Percentiles rank a stretch among this genome's conserved stretches.
Conservation (phyloP, 2,113 vertebrate species). For the Formicarius rufipectus region DNA sequence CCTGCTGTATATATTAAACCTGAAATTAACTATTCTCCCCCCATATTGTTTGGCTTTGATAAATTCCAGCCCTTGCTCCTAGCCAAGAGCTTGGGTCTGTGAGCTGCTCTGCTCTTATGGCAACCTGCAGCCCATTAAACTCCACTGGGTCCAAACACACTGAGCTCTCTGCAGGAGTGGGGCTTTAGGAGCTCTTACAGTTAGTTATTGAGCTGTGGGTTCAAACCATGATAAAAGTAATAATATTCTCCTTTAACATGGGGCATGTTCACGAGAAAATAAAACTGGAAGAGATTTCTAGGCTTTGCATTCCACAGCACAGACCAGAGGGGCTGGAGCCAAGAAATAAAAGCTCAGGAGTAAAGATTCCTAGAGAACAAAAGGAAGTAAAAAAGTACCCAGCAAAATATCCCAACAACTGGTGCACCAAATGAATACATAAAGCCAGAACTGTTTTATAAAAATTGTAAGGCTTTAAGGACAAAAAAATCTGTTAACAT, state of each 20-base stretch:
- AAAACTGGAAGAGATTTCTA: background rate
- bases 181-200: background rate
- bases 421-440: background rate
- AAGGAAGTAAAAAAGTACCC: background rate
- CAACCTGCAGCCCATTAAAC: background rate
- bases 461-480: constrained; percentile 46
- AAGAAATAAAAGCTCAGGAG: background rate
- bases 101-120: background rate
- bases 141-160: background rate
- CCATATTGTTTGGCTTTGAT: constrained; percentile 7
- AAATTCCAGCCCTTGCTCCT: constrained; percentile 18
- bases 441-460: constrained; percentile 17
- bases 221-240: background rate
- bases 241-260: background rate
- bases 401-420: background rate
- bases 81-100: background rate
- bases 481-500: constrained; percentile 51
- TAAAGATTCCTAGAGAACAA: background rate
- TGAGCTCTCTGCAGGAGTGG: background rate
- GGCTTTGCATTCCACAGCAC: constrained; percentile 10
- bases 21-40: constrained; percentile 29
- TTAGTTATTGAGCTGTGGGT: background rate
- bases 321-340: background rate
- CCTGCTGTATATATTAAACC: constrained; percentile 31
- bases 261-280: background rate